A percentile compares a stretch with the other conserved stretches of the same genome.
These are phyloP conservation scores for Onychomys arenicola DNA, from an alignment of 2,797 vertebrate genomes.

Conservation along the genomic window DNA sequence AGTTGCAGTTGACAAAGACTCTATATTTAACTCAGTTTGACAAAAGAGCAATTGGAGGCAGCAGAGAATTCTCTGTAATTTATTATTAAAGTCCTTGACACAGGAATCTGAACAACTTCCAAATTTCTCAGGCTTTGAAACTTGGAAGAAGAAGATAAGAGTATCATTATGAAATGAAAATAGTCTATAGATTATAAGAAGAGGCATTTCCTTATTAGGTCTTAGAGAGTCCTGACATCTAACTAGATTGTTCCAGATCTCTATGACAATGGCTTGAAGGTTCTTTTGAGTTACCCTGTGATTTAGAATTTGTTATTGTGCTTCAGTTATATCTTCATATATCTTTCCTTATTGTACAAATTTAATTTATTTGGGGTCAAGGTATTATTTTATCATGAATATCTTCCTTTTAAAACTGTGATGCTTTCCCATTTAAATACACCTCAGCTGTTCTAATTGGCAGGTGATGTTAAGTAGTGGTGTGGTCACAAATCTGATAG, in stretches of 20 bases:
- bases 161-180: slow-evolving; percentile 48
- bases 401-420: slow-evolving; percentile 3
- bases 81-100: slow-evolving; percentile 36
- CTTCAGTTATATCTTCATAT: background rate
- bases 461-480: background rate
- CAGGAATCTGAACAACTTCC: background rate
- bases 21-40: slow-evolving; percentile 30
- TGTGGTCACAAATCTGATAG: background rate
- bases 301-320: background rate
- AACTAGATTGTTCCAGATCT: background rate
- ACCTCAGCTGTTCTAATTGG: background rate
- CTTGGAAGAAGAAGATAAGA: background rate
- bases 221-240: background rate
- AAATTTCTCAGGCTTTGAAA: slow-evolving; percentile 31
- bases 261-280: background rate
- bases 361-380: slow-evolving; percentile 15
- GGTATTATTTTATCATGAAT: background rate
- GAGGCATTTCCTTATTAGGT: background rate
- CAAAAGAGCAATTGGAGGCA: slow-evolving; percentile 18
- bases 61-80: slow-evolving; percentile 27
- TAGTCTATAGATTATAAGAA: background rate
- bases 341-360: background rate
- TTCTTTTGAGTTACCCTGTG: background rate
- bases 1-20: background rate
- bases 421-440: background rate